Base-by-base conservation (phyloP, 2,113 vertebrate genomes). In the Penelope pileata region DNA sequence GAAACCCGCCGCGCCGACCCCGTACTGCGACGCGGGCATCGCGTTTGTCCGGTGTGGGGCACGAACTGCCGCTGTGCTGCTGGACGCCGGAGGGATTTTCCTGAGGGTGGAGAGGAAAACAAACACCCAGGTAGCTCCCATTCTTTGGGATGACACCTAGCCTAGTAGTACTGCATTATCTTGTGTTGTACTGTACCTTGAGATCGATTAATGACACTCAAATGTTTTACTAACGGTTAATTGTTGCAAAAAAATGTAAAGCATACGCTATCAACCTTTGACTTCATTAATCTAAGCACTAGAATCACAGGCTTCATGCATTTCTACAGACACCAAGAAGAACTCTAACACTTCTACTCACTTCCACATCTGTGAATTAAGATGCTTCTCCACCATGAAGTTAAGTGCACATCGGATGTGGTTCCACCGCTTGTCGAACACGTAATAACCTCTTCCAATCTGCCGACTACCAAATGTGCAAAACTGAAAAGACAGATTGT, bases 311-410 rank as follows among this genome's bases (percentile, higher is more conserved):
- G 9, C 51, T 69, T 48, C 24, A 13, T 0, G 0, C 10, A 26
- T n/a, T 80, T 32, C 43, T 38, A 56, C 26, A 67, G 54, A 76
- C 4, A 36, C 22, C 47, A 73, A 32, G 17, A 45, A 86, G 26
- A 62, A 62, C 18, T 83, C 70, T 90, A 83, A 76, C 18, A n/a
- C 26, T 86, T 91, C 29, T 96, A 98, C 99, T 99, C 97, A 99
- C 99, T 98, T 99, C 99, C 99, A 99, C 97, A 99, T 99, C 97
- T 99, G 99, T 47, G 99, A 98, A 72, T 99, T 99, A 92, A 99
- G 98, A 95, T 99, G 99, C 97, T 99, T 99, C 97, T 99, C 99
- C 98, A 99, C 98, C 99, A 99, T 99, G 91, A 98, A 97, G 94
- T 98, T 99, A 94, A 99, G 98, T 95, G 98, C 99, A 97, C 98